Percentiles rank a stretch among this genome's conserved stretches.
Conservation (phyloP, 2,797 vertebrate species). For the Pipistrellus kuhlii region DNA sequence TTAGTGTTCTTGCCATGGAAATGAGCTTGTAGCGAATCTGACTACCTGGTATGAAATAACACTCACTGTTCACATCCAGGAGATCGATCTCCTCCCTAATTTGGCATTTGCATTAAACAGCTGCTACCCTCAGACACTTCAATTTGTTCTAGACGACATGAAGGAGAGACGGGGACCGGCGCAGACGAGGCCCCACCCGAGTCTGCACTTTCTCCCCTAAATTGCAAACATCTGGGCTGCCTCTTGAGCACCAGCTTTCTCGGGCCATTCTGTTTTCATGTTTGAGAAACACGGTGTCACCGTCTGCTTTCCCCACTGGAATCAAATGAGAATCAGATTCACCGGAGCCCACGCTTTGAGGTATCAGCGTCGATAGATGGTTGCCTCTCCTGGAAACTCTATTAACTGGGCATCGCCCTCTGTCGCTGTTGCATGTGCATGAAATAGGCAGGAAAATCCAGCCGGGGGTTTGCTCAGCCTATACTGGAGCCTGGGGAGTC, state of each 20-base stretch:
- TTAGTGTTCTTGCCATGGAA: slow-evolving; percentile 58
- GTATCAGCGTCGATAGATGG: slow-evolving; percentile 76
- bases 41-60: slow-evolving; percentile 71
- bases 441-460: neutral
- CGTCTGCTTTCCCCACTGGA: slow-evolving; percentile 80
- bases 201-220: slow-evolving; percentile 83
- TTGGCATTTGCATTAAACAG: slow-evolving; percentile 84
- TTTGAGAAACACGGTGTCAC: slow-evolving; percentile 85
- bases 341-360: slow-evolving; percentile 79
- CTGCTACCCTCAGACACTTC: slow-evolving; percentile 84
- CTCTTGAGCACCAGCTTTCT: slow-evolving; percentile 80
- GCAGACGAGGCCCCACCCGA: slow-evolving; percentile 81
- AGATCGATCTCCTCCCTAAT: slow-evolving; percentile 80
- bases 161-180: slow-evolving; percentile 81
- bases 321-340: slow-evolving; percentile 81
- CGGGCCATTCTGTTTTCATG: slow-evolving; percentile 82
- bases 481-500: neutral
- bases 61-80: slow-evolving; percentile 63
- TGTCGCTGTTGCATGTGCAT: neutral
- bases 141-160: slow-evolving; percentile 82
- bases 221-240: slow-evolving; percentile 86
- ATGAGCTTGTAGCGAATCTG: slow-evolving; percentile 68
- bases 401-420: too few relatives aligned
- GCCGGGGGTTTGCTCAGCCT: neutral
- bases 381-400: slow-evolving; percentile 70